A percentile compares a stretch with the other conserved stretches of the same genome.
Conservation (phyloP, 2,888 invertebrate genomes). For the Erebia palarica region DNA sequence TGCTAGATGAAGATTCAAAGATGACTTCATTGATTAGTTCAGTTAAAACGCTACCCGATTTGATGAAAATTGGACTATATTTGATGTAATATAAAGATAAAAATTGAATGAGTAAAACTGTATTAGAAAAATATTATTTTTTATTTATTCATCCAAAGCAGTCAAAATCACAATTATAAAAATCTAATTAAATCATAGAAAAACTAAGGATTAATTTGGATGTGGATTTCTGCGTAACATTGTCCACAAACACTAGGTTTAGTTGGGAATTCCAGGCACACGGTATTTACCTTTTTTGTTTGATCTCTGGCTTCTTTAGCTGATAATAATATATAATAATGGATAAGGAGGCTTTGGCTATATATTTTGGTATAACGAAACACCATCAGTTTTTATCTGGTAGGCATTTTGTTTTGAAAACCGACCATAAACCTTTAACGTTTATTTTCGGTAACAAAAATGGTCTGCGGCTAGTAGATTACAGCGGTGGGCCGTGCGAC, state of each 20-base stretch:
- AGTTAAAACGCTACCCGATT: background rate
- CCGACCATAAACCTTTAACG: no score
- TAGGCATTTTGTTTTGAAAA: no score
- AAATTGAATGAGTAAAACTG: background rate
- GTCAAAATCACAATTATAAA: background rate
- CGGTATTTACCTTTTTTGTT: background rate
- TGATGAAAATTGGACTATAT: conserved; percentile 1
- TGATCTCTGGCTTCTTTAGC: no score
- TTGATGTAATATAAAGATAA: background rate
- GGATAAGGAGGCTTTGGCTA: no score
- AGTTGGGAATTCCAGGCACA: background rate
- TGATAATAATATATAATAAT: no score
- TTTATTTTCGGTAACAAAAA: no score
- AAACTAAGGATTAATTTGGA: background rate
- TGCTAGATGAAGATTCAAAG: background rate
- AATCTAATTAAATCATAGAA: background rate
- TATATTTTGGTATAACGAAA: no score
- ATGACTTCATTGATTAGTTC: background rate
- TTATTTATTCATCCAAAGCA: conserved; percentile 1
- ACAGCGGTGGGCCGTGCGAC: no score
- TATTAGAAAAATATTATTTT: background rate
- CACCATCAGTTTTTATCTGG: no score
- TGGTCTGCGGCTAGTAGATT: no score
- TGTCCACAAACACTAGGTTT: no score
- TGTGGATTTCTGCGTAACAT: background rate